These are phyloP conservation scores for Alloplasta piceator DNA, from an alignment of 2,888 invertebrate species.

Conservation along the genomic window DNA sequence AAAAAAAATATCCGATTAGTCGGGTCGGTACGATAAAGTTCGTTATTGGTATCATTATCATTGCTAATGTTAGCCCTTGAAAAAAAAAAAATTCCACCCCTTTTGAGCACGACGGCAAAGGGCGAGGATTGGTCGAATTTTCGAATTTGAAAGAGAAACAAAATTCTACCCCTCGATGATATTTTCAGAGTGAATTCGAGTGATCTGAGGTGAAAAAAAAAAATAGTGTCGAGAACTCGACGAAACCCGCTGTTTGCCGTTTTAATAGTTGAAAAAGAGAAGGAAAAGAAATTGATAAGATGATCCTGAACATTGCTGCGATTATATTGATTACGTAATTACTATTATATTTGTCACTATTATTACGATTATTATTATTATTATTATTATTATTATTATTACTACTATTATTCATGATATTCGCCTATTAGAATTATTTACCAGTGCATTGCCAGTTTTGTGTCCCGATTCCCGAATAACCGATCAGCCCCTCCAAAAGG, in stretches of 20 bases:
- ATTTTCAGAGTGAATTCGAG: conserved; percentile 1
- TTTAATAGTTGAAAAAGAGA: conserved; percentile 67
- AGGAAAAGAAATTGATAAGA: conserved; percentile 61
- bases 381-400: conserved; percentile 45
- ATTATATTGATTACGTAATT: conserved; percentile 54
- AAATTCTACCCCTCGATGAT: too few species aligned
- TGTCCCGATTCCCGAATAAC: conserved; percentile 50
- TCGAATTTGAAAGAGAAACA: neutral
- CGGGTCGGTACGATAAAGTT: conserved; percentile 59
- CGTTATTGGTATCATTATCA: conserved; percentile 60
- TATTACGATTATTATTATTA: conserved; percentile 54
- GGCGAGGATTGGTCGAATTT: conserved; percentile 22
- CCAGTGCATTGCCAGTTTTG: conserved; percentile 59
- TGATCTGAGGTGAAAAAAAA: conserved; percentile 45
- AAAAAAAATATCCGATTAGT: conserved; percentile 52
- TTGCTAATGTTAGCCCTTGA: conserved; percentile 56
- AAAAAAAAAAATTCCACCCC: conserved; percentile 63
- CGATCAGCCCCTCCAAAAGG: conserved; percentile 51
- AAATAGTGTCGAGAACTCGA: conserved; percentile 10
- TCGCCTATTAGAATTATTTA: conserved; percentile 49
- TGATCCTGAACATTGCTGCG: conserved; percentile 59
- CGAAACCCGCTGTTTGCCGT: conserved; percentile 59
- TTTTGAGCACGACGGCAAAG: conserved; percentile 33
- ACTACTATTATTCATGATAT: too few species aligned
- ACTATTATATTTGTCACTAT: conserved; percentile 57